A percentile compares a stretch with the other conserved stretches of the same genome.
phyloP scores from a whole-genome alignment of 1,140 invertebrate species.

The Hyles vespertilio region DNA sequence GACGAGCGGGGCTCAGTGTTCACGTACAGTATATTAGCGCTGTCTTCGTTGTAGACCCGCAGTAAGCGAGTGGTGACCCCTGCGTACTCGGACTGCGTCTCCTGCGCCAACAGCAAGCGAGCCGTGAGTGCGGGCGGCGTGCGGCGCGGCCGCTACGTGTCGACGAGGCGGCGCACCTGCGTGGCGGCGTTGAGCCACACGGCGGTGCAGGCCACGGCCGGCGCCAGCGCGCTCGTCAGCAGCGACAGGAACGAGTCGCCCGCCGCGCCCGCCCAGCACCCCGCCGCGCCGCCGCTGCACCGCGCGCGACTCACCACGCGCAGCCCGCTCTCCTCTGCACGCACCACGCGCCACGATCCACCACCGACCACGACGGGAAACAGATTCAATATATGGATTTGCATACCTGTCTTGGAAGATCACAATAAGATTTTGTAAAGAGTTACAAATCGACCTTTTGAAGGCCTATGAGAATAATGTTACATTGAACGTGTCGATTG shows the following conservation, averaged over 20 bases:
- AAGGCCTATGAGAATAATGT: too few species aligned
- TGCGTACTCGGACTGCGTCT: constrained; percentile 45
- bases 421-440: too few species aligned
- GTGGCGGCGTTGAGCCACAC: constrained; percentile 52
- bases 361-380: too few species aligned
- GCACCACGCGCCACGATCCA: too few species aligned
- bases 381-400: too few species aligned
- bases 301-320: constrained; percentile 30
- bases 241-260: constrained; percentile 37
- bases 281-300: constrained; percentile 30
- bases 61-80: constrained; percentile 45
- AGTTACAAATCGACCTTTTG: too few species aligned
- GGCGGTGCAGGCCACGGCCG: constrained; percentile 34
- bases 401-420: too few species aligned
- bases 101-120: constrained; percentile 24
- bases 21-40: constrained; percentile 45
- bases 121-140: too few species aligned
- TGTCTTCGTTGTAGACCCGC: constrained; percentile 52
- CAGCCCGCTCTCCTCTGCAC: constrained; percentile 25
- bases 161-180: constrained; percentile 26
- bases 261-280: constrained; percentile 42
- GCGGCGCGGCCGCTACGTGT: too few species aligned
- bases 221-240: constrained; percentile 33
- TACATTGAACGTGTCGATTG: too few species aligned
- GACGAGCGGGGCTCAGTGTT: too few species aligned